Evolutionary conservation across 2,113 vertebrate genomes (phyloP), one percentile per base, ranked within the genome.

Genomic region (Percopsis transmontana): DNA sequence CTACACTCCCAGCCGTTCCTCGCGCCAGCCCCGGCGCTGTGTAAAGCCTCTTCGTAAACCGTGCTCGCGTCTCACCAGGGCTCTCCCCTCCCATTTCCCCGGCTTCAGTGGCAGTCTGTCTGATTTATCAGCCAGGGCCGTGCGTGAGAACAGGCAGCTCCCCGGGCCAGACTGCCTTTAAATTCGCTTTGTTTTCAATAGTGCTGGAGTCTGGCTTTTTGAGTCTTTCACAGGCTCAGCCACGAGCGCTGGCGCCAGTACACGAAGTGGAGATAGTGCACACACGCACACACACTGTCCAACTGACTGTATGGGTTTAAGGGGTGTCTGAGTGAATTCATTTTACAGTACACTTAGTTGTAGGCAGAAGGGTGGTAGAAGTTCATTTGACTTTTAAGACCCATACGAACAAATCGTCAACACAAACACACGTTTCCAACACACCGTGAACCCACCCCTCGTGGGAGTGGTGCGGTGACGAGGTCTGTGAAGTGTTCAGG

Each of bases 401-500:
- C 45, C 72, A 58, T 48, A 72, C 58, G 50, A 68, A 69, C 56
- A 62, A 45, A 63, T 44, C 64, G 40, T 60, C 56, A 68, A 83
- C 83, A 73, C 64, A 66, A 53, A 48, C 70, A 27, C 77, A 80
- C 80, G 81, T 79, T 70, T 81, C 68, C 38, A 27, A 20, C 54
- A 21, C 53, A 48, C 55, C 16, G 24, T 56, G 40, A 47, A 47
- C 6, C 15, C 16, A 15, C 5, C 45, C 15, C 14, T 15, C 13
- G 15, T 13, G 84, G 81, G 81, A 81, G 83, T 40, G 58, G 53
- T 64, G 77, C 61, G 75, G 80, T 71, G 78, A 76, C 74, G 81
- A 61, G 66, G 72, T 87, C 82, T 72, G 62, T 81, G 88, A 88
- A 86, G 84, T 83, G 85, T 82, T 88, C 66, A 73, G 85, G 71